Conservation (phyloP, 2,113 vertebrate species). For the Mesoclemmys tuberculata region DNA sequence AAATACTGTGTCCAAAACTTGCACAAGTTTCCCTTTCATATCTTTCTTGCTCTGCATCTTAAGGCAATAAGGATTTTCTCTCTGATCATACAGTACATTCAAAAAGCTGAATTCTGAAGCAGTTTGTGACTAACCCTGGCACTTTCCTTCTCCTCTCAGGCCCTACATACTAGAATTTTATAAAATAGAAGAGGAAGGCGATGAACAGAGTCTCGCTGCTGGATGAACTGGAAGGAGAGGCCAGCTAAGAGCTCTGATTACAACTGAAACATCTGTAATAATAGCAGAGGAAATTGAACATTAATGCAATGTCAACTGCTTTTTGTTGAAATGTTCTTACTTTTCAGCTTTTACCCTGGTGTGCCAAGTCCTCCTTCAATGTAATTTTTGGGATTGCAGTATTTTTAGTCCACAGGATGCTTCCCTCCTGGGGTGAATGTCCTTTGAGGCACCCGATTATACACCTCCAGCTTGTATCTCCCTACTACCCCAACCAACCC, state of each 20-base stretch:
- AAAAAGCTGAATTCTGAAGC: not conserved
- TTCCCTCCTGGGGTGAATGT: not conserved
- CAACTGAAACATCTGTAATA: conserved; percentile 49
- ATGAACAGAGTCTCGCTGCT: conserved; percentile 13
- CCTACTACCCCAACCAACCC: too few species aligned
- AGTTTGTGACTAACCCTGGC: not conserved
- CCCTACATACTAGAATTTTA: not conserved
- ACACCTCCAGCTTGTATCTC: not conserved
- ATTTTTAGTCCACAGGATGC: not conserved
- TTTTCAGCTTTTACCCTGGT: not conserved
- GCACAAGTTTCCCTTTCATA: not conserved
- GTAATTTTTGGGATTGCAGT: conserved; percentile 32
- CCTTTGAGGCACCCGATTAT: not conserved
- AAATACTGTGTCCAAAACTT: not conserved
- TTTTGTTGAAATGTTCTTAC: conserved; percentile 59
- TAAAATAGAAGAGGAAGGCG: not conserved
- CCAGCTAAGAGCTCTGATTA: conserved; percentile 25
- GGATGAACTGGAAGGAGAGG: not conserved
- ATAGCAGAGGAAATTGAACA: conserved; percentile 6
- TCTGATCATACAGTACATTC: fast-evolving
- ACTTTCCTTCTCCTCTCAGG: not conserved
- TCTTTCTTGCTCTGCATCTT: fast-evolving
- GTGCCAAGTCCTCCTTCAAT: not conserved
- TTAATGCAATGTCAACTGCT: not conserved
- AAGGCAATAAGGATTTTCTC: not conserved